Evolutionary conservation across 2,113 vertebrate species (phyloP).

Genomic region (Lagopus muta): DNA sequence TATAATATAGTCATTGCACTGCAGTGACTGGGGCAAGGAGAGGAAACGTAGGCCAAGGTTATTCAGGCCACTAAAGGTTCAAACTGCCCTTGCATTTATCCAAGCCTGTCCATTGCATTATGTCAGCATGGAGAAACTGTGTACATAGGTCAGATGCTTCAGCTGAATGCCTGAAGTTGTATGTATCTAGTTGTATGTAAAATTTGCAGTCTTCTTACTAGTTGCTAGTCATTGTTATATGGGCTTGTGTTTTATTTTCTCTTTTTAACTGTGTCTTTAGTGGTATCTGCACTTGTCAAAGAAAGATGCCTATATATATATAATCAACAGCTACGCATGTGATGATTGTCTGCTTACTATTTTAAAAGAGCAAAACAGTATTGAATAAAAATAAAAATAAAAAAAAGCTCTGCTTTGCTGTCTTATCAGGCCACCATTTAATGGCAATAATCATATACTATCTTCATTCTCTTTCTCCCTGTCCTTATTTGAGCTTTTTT

Average conservation of each 20-base stretch:
- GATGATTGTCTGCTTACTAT: not conserved
- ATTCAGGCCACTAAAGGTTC: not conserved
- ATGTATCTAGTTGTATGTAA: no score
- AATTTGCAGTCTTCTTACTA: not conserved
- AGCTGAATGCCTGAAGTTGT: not conserved
- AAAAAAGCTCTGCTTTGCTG: not conserved
- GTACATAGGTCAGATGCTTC: not conserved
- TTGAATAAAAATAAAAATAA: not conserved
- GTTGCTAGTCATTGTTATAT: not conserved
- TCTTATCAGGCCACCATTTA: not conserved
- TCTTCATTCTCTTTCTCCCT: not conserved
- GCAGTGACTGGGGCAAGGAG: not conserved
- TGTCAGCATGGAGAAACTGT: not conserved
- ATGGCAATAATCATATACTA: not conserved
- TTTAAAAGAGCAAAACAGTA: not conserved
- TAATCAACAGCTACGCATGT: not conserved
- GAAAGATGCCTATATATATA: not conserved
- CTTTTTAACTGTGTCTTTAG: not conserved
- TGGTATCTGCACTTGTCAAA: not conserved
- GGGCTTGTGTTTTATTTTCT: not conserved
- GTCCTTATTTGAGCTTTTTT: not conserved
- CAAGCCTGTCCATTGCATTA: not conserved
- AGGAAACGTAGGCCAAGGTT: not conserved
- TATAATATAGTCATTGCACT: not conserved
- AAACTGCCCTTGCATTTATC: not conserved